Evolutionary conservation across 2,888 invertebrate genomes (phyloP), one percentile per base, ranked within the genome.

Genomic region (Pristionchus maxplancki): DNA sequence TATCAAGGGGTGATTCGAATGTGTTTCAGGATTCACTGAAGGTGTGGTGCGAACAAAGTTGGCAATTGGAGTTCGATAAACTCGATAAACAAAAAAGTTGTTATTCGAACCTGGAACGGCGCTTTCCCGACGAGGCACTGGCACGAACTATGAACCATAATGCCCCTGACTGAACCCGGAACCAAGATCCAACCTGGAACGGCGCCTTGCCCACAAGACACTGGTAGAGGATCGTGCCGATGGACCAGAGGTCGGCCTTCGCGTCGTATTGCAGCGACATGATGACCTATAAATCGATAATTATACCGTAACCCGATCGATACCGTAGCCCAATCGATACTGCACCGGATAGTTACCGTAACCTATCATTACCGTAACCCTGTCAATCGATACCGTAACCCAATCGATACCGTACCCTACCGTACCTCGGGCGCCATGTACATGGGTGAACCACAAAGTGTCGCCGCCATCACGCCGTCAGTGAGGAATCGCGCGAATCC

Each of bases 381-480:
- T 17, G 50, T 20, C 17, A 50, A n/a, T n/a, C 11, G 50, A 50
- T 20, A 24, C 20, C 24, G 62, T 64, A 31, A 20, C 64, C 34
- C 64, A 15, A 13, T 15, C 20, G 15, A 50, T 5, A 24, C 17
- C 37, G n/a, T n/a, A n/a, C n/a, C 4, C 24, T 28, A 78, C 82
- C 81, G 28, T 15, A 89, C 94, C 91, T 94, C 93, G 89, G 95
- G 96, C 96, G 97, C 98, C 99, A 99, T 99, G 95, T 99, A 99
- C 99, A 99, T 99, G 24, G 99, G 99, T 83, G 99, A 99, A 82
- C 99, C 99, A 95, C 99, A 99, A 71, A 99, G 96, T 53, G 99
- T 99, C 90, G 98, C 99, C 88, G 99, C 99, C 99, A 99, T 99
- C 88, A 98, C 98, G 90, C 99, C 99, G 95, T 99, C 99, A 95